Conservation (phyloP, 1,140 invertebrate species). For the Steinernema feltiae region DNA sequence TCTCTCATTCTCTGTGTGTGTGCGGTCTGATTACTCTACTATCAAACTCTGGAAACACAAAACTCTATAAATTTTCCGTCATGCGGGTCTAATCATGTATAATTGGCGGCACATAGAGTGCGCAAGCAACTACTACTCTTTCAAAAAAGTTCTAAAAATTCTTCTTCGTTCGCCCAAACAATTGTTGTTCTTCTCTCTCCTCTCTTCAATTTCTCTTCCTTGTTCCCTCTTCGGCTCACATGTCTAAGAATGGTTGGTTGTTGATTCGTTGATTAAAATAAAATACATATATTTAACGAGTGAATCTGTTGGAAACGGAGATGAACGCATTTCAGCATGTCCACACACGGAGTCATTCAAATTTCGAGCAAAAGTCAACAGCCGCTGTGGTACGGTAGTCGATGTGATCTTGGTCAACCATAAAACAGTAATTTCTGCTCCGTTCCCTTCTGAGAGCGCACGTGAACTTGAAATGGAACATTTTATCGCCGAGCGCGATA, state of each 20-base stretch:
- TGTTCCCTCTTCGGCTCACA: not conserved
- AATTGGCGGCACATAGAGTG: not conserved
- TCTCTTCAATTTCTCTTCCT: not conserved
- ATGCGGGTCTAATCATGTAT: slow-evolving; percentile 7
- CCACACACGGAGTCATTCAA: too few species aligned
- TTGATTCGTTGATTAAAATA: slow-evolving; percentile 12
- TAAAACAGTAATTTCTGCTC: too few species aligned
- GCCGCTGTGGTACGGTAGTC: too few species aligned
- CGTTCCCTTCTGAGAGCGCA: too few species aligned
- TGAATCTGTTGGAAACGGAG: too few species aligned
- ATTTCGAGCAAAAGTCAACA: too few species aligned
- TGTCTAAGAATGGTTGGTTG: slow-evolving; percentile 13
- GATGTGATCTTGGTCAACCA: too few species aligned
- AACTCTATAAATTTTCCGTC: slow-evolving; percentile 9
- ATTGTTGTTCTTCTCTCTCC: not conserved
- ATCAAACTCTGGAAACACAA: slow-evolving; percentile 9
- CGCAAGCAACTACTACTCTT: not conserved
- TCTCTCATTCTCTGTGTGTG: not conserved
- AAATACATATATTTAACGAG: not conserved
- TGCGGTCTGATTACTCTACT: not conserved
- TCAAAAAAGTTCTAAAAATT: slow-evolving; percentile 8
- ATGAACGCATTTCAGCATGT: too few species aligned
- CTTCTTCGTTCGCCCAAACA: not conserved
- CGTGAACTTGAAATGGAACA: too few species aligned
- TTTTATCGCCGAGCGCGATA: too few species aligned